Evolutionary conservation across 2,888 invertebrate genomes (phyloP).

Genomic region (Harmothoe impar): DNA sequence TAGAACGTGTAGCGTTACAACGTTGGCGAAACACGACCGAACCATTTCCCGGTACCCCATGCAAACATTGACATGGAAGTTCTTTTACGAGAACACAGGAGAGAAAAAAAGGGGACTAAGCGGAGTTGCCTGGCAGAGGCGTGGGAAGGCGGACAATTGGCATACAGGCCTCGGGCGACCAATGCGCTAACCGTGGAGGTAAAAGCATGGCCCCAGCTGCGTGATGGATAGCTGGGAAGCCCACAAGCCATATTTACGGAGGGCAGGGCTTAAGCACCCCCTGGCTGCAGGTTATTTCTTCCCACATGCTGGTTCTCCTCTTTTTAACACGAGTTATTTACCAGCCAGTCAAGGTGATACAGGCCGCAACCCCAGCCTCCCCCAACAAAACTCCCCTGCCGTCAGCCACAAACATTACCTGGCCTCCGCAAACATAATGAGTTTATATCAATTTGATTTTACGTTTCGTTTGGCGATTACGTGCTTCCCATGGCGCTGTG

Average conservation of each 20-base stretch:
- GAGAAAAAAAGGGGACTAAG: background rate
- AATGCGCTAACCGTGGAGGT: slow-evolving; percentile 25
- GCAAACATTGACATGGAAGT: slow-evolving; percentile 47
- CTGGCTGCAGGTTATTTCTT: background rate
- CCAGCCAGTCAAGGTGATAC: background rate
- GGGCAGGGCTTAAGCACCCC: background rate
- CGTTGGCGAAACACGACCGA: background rate
- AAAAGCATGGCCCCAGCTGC: background rate
- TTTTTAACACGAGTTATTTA: background rate
- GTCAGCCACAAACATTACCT: background rate
- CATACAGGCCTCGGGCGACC: background rate
- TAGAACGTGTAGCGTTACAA: slow-evolving; percentile 11
- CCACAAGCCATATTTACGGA: slow-evolving; percentile 24
- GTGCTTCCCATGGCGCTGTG: background rate
- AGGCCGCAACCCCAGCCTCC: background rate
- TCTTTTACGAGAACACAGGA: background rate
- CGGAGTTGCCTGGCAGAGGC: background rate
- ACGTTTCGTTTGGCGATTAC: background rate
- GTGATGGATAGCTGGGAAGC: slow-evolving; percentile 31
- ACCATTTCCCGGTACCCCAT: background rate
- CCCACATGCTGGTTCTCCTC: background rate
- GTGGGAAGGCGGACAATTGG: background rate
- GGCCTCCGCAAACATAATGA: background rate
- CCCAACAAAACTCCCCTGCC: too few species aligned
- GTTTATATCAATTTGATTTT: slow-evolving; percentile 28